Conservation (phyloP, 1,140 invertebrate species). For the Lepidotrigona ventralis region DNA sequence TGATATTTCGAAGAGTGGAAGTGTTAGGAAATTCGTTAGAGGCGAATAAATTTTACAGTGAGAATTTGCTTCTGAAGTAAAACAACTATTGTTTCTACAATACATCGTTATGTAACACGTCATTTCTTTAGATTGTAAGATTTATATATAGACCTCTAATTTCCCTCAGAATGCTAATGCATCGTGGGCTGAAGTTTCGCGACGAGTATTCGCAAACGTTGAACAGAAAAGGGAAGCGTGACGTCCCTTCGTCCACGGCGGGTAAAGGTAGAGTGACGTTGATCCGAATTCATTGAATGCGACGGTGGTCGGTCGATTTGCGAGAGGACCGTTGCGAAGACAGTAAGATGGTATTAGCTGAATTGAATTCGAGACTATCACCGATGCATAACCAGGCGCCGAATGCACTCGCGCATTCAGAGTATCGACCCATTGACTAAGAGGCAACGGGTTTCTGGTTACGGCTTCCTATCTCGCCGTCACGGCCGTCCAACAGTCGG, state of each 20-base stretch:
- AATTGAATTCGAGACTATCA: conserved; percentile 40
- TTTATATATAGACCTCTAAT: no score
- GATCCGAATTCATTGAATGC: conserved; percentile 1
- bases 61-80: not conserved
- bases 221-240: not conserved
- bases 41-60: not conserved
- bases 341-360: conserved; percentile 44
- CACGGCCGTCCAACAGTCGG: not conserved
- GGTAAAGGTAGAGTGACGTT: conserved; percentile 1
- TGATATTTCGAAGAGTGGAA: not conserved
- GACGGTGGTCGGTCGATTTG: not conserved
- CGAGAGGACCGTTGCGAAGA: not conserved
- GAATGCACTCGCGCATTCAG: conserved; percentile 16
- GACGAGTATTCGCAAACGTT: not conserved
- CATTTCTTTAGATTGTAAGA: no score
- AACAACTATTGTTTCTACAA: not conserved
- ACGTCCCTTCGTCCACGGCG: not conserved
- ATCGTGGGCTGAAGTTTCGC: not conserved
- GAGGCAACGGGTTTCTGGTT: conserved; percentile 39
- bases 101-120: no score
- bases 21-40: not conserved
- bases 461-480: conserved; percentile 39
- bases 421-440: conserved; percentile 47
- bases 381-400: not conserved
- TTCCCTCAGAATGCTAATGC: no score